These are phyloP conservation scores for Vidua macroura DNA, from an alignment of 2,113 vertebrate genomes.

Conservation along the genomic window DNA sequence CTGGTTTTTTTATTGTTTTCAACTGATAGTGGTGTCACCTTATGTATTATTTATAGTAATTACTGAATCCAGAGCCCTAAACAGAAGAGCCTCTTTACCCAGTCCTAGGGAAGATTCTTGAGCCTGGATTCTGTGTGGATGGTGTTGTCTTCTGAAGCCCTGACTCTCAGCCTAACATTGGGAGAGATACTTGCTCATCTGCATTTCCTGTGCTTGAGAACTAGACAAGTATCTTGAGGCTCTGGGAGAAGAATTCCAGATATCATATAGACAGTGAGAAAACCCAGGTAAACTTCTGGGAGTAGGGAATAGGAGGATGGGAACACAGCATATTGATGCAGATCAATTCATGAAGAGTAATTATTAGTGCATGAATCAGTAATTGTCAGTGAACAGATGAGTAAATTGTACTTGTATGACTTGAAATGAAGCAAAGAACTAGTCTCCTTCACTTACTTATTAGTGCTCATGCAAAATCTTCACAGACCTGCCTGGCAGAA, in stretches of 20 bases:
- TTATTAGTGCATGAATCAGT: not conserved
- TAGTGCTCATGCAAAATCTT: not conserved
- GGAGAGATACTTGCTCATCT: not conserved
- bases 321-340: not conserved
- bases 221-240: not conserved
- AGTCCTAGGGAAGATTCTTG: not conserved
- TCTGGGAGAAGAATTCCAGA: not conserved
- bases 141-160: not conserved
- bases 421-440: not conserved
- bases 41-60: not conserved
- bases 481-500: not conserved
- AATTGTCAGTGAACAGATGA: not conserved
- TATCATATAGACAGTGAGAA: not conserved
- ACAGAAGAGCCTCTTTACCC: not conserved
- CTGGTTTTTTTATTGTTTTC: not conserved
- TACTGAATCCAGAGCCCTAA: not conserved
- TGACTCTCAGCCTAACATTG: accelerated
- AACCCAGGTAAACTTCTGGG: not conserved
- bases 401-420: not conserved
- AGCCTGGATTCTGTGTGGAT: not conserved
- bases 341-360: not conserved
- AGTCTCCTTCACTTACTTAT: not conserved
- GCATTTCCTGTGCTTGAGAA: not conserved
- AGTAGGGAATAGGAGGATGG: not conserved
- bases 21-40: not conserved